phyloP scores from a whole-genome alignment of 1,140 invertebrate genomes.

The Polypedilum pembai region DNA sequence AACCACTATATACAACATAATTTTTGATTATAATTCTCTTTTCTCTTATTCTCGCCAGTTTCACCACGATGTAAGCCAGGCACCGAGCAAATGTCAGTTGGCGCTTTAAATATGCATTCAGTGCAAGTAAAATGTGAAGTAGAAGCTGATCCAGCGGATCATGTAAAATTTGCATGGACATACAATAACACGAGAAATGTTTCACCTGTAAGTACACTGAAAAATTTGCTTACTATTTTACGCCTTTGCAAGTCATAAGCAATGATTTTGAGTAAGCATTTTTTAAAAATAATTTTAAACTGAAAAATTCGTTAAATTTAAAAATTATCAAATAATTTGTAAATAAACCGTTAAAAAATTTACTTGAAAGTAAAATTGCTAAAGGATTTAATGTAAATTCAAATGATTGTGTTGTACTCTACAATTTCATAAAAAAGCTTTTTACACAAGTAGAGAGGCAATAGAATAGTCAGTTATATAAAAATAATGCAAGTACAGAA shows the following conservation, averaged over 20 bases:
- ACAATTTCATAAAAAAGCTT: no score
- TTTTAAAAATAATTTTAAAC: no score
- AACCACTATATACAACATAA: not conserved
- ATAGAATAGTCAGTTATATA: conserved; percentile 21
- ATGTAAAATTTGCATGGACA: conserved; percentile 70
- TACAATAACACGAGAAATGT: conserved; percentile 68
- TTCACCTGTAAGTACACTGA: conserved; percentile 48
- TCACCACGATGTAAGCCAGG: conserved; percentile 54
- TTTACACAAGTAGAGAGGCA: not conserved
- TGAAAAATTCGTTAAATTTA: no score
- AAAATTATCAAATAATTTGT: no score
- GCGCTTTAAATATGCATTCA: conserved; percentile 53
- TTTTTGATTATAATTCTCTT: not conserved
- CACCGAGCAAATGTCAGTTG: conserved; percentile 50
- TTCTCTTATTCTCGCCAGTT: conserved; percentile 44
- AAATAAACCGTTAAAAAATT: no score
- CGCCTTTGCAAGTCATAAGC: no score
- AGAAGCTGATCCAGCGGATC: conserved; percentile 70
- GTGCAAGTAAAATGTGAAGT: conserved; percentile 67
- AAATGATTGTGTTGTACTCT: no score
- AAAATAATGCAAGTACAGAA: conserved; percentile 22
- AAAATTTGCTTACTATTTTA: no score
- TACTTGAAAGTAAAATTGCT: no score
- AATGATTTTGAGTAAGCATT: no score
- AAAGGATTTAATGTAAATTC: no score